A percentile compares a stretch with the other conserved stretches of the same genome.
phyloP scores from a whole-genome alignment of 35 echinoderm and acorn worm genomes.

The Patiria miniata region DNA sequence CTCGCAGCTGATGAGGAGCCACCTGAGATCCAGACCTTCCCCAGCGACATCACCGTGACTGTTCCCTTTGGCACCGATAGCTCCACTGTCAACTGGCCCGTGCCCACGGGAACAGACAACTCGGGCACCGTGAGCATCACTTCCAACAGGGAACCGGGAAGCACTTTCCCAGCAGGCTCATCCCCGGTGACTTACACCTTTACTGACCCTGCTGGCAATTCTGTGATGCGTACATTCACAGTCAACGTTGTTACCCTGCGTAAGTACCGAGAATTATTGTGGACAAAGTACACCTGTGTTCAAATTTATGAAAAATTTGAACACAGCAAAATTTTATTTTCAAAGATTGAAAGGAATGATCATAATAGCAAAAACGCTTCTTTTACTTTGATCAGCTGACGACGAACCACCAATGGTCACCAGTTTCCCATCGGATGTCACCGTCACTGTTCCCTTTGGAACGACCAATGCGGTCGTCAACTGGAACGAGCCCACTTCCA shows the following conservation, averaged over 20 bases:
- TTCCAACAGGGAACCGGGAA: conserved; percentile 39
- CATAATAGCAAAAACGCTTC: no score
- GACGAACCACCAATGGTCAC: conserved; percentile 26
- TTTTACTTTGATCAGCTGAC: conserved; percentile 41
- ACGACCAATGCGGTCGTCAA: background rate
- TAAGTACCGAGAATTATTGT: background rate
- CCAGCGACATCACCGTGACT: background rate
- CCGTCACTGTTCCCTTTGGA: conserved; percentile 45
- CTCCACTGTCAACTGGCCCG: conserved; percentile 26
- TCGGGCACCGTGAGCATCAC: conserved; percentile 2
- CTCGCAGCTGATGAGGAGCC: conserved; percentile 38
- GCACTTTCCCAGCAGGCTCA: conserved; percentile 40
- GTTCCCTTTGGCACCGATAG: conserved; percentile 45
- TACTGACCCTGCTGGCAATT: conserved; percentile 30
- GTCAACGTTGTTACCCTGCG: conserved; percentile 42
- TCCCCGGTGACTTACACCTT: conserved; percentile 46
- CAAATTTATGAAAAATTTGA: no score
- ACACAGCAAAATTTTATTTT: no score
- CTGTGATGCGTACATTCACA: conserved; percentile 37
- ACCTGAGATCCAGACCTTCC: conserved; percentile 8
- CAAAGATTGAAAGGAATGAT: no score
- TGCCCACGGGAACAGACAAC: conserved; percentile 63
- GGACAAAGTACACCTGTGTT: background rate
- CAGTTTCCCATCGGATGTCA: conserved; percentile 47
- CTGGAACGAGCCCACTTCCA: conserved; percentile 57